Percentiles rank a stretch among this genome's conserved stretches.
phyloP scores from a whole-genome alignment of 2,797 vertebrate genomes.

The Pyrocephalus nanus region DNA sequence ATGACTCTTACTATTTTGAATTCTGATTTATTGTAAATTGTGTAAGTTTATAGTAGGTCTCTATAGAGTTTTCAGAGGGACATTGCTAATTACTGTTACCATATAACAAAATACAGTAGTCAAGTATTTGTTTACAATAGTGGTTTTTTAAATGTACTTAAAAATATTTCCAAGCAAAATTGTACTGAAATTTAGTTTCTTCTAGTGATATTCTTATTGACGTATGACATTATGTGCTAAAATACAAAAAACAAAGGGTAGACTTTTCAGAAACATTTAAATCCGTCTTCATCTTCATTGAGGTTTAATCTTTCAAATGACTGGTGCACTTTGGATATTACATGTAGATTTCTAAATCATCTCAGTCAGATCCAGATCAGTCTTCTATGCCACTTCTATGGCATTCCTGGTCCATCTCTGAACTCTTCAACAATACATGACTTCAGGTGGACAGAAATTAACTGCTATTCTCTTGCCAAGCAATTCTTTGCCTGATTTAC shows the following conservation, averaged over 20 bases:
- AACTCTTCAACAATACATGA: background rate
- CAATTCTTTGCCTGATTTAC: background rate
- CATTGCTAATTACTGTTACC: background rate
- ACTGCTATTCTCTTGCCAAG: background rate
- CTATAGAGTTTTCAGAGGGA: background rate
- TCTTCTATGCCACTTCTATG: background rate
- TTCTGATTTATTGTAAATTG: background rate
- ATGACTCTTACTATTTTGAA: slow-evolving; percentile 24
- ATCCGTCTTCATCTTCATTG: background rate
- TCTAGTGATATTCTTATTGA: background rate
- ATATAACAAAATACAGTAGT: background rate
- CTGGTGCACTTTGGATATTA: background rate
- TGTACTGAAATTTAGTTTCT: background rate
- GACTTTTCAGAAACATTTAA: background rate
- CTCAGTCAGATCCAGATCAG: background rate
- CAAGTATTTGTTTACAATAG: background rate
- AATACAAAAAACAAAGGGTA: background rate
- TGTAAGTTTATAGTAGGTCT: background rate
- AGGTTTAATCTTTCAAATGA: background rate
- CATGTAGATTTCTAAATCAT: background rate
- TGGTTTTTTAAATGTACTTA: background rate
- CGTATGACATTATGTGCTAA: background rate
- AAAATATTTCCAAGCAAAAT: background rate
- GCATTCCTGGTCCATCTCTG: background rate
- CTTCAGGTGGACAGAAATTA: background rate